Evolutionary conservation across 2,797 vertebrate genomes (phyloP), one percentile per base, ranked within the genome.

Genomic region (Anolis apletophallus): DNA sequence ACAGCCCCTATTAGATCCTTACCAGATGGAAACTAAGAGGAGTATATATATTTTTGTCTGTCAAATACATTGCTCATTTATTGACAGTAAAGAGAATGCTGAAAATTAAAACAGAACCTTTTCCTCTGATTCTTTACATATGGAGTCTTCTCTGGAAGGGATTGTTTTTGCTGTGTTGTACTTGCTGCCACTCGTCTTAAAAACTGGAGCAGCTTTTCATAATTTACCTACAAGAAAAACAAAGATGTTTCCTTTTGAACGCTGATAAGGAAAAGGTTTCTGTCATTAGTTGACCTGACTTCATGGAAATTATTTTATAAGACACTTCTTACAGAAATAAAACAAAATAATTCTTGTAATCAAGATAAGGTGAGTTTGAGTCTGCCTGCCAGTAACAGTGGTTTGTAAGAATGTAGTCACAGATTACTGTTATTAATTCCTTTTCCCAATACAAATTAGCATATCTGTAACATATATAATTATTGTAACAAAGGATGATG

Each of bases 51-150:
- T 52, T 5, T 21, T 14, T 23, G 32, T 26, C 52, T 32, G 21
- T n/a, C 83, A 88, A 90, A 91, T 92, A 89, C 80, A 91, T 89
- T 94, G 91, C 91, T 94, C 89, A 92, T 94, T 93, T 94, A 90
- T 93, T 95, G 83, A 83, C 80, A 90, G 84, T 75, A 91, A 93
- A 92, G 89, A 91, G 91, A 88, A 91, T 71, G 90, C 80, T 87
- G 26, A 80, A 93, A 46, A 54, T 85, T n/a, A 90, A 89, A 93
- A 87, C 81, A 90, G 32, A 91, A 85, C 85, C 91, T 95, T 92
- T 91, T 87, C 2, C 67, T 91, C n/a, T 88, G 89, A 86, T 91
- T 46, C 26, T 83, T 40, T 68, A n/a, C 78, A 77, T 88, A 54
- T 78, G 89, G 84, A 92, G 54, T 83, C 92, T 92, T 85, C 50